A percentile compares a stretch with the other conserved stretches of the same genome.
Conservation (phyloP, 2,888 invertebrate species). For the Andricus quercusramuli region DNA sequence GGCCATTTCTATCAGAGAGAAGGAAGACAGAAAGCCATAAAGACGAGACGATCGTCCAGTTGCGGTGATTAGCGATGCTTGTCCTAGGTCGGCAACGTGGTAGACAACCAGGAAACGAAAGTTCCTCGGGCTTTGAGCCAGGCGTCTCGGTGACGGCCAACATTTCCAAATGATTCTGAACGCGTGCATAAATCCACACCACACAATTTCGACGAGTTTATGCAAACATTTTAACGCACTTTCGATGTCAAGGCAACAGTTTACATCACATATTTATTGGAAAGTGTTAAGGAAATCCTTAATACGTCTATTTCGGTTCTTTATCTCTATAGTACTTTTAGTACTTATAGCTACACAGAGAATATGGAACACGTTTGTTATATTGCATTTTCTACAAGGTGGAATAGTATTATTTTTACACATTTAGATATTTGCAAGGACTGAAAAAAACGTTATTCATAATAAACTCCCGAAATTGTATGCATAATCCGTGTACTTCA, state of each 20-base stretch:
- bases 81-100: slow-evolving; percentile 54
- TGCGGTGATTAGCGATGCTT: slow-evolving; percentile 53
- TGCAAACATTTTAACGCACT: slow-evolving; percentile 19
- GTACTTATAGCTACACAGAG: too few relatives aligned
- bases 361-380: too few relatives aligned
- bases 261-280: not conserved
- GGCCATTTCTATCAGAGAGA: not conserved
- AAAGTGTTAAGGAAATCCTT: not conserved
- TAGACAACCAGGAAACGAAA: slow-evolving; percentile 55
- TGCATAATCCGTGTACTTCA: too few relatives aligned
- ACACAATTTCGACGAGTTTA: slow-evolving; percentile 18
- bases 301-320: not conserved
- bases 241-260: slow-evolving; percentile 33
- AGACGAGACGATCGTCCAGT: slow-evolving; percentile 29
- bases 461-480: too few relatives aligned
- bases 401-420: too few relatives aligned
- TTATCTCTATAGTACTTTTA: too few relatives aligned
- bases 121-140: slow-evolving; percentile 53
- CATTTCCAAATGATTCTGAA: slow-evolving; percentile 48
- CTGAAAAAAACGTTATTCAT: too few relatives aligned
- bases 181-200: slow-evolving; percentile 37
- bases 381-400: too few relatives aligned
- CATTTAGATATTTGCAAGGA: too few relatives aligned
- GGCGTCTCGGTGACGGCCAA: slow-evolving; percentile 53
- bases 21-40: slow-evolving; percentile 3